These are phyloP conservation scores for Lasioglossum baleicum DNA, from an alignment of 1,140 invertebrate species.

Conservation along the genomic window DNA sequence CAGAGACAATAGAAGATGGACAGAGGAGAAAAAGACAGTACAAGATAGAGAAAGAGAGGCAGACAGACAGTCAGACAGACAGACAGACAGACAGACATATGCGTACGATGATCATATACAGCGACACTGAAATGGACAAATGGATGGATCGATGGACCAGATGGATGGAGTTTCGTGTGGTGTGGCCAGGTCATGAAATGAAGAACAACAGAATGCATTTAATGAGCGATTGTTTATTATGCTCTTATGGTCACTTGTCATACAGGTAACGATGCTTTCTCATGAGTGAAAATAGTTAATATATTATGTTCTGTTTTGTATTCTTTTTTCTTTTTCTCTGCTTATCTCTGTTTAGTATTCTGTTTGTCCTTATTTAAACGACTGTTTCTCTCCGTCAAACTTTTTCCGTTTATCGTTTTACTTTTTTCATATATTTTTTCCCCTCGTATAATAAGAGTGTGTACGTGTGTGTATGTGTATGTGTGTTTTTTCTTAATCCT, in stretches of 20 bases:
- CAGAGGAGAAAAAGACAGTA: too few species aligned
- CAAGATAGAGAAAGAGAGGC: neutral
- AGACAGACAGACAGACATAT: constrained; percentile 17
- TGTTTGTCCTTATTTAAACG: constrained; percentile 47
- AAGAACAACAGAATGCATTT: constrained; percentile 81
- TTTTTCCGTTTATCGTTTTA: too few species aligned
- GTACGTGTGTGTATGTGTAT: too few species aligned
- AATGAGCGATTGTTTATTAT: constrained; percentile 82
- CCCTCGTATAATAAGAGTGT: too few species aligned
- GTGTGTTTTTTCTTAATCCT: too few species aligned
- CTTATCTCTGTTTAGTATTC: too few species aligned
- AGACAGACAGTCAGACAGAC: constrained; percentile 25
- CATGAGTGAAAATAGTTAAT: constrained; percentile 82
- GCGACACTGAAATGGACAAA: constrained; percentile 63
- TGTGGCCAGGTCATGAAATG: constrained; percentile 80
- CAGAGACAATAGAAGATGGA: too few species aligned
- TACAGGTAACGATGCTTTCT: constrained; percentile 81
- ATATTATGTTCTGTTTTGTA: constrained; percentile 72
- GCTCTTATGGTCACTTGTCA: constrained; percentile 81
- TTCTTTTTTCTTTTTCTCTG: neutral
- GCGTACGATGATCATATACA: constrained; percentile 64
- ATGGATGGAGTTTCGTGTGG: constrained; percentile 66
- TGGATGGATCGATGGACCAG: constrained; percentile 41
- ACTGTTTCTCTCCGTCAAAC: too few species aligned
- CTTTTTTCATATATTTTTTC: too few species aligned